Evolutionary conservation across 64 coral and sea anemone genomes (phyloP), one percentile per base, ranked within the genome.

Genomic region (Stichodactyla helianthus): DNA sequence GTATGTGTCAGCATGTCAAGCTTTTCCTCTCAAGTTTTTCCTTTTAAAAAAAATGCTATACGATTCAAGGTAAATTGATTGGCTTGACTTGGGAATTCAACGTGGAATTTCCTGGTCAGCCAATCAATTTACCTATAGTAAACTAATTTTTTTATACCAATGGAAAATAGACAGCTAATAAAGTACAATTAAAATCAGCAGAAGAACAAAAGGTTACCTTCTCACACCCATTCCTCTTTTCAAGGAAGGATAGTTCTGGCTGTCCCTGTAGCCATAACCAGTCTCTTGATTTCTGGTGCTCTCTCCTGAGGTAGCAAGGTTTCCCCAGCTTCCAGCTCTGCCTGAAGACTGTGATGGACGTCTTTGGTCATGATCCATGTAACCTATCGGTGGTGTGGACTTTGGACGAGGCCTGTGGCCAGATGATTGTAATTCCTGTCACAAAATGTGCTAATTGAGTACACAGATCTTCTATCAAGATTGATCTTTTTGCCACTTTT

Each of bases 221-320:
- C 68, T 74, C 5, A 74, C 68, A 11, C 68, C 68, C 85, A n/a
- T 51, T 51, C 7, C 90, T 53, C n/a, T 89, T 76, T 10, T 95
- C 90, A 28, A 95, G 19, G 9, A 59, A 68, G 60, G 94, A 86
- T 12, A 35, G 10, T 31, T 74, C 25, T 95, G 94, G 28, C 53
- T 77, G 52, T 82, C 87, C 7, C 94, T 79, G 86, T 89, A 89
- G 17, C 85, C 94, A 18, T 88, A 95, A 18, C 94, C 94, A 92
- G 87, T 95, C 51, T 95, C 94, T 35, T 95, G 94, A 51, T 95
- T 95, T 10, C 84, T 85, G 0, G 94, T 95, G n/a, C 87, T 92
- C 65, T 95, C 94, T 55, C 94, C 94, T 10, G 84, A 18, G 16
- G 94, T 95, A 63, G 79, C 94, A 81, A 95, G 88, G 84, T 95